phyloP scores from a whole-genome alignment of 2,888 invertebrate species.

The Saturnia pavonia region DNA sequence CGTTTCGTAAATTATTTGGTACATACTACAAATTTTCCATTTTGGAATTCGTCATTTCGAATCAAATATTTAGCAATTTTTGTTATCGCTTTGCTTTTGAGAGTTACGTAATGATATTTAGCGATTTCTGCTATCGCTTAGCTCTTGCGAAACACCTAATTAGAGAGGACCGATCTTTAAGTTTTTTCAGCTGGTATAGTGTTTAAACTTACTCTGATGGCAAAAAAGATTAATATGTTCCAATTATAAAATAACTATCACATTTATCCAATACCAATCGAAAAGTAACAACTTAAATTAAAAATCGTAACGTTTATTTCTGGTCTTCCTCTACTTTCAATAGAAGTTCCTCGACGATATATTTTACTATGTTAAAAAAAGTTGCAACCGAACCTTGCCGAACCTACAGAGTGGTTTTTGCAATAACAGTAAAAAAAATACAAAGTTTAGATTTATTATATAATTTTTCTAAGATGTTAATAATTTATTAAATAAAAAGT shows the following conservation, averaged over 20 bases:
- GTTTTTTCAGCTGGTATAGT: too few species aligned
- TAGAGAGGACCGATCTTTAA: too few species aligned
- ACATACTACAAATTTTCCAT: too few species aligned
- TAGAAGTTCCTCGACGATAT: background rate
- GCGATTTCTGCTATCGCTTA: too few species aligned
- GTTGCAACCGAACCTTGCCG: background rate
- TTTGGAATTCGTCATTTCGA: too few species aligned
- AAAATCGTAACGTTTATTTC: background rate
- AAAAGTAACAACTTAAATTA: background rate
- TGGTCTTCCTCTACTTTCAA: background rate
- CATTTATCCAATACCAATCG: background rate
- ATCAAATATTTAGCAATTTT: too few species aligned
- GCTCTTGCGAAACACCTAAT: too few species aligned
- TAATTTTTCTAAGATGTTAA: background rate
- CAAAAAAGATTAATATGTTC: background rate
- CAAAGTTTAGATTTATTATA: background rate
- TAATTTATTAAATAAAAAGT: slow-evolving; percentile 14
- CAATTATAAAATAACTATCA: background rate
- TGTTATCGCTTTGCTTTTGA: too few species aligned
- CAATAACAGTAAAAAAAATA: background rate
- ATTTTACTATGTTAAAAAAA: background rate
- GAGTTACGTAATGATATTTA: too few species aligned
- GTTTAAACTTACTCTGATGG: too few species aligned
- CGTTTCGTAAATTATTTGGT: too few species aligned
- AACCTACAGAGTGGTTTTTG: background rate